phyloP scores from a whole-genome alignment of 2,888 invertebrate species.

The Siphlonurus alternatus region DNA sequence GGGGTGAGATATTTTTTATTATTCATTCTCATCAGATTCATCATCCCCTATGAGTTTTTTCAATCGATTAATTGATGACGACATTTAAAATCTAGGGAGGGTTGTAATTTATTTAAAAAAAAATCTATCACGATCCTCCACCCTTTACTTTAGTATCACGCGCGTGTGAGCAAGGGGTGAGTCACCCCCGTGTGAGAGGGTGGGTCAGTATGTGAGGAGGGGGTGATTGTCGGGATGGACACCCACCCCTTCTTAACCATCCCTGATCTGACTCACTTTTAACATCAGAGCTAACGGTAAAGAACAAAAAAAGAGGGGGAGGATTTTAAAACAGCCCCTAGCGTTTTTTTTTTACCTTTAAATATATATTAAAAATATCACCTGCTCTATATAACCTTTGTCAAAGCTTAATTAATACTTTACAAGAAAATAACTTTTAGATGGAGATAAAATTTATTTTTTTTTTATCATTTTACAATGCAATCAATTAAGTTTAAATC shows the following conservation, averaged over 20 bases:
- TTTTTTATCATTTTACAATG: no score
- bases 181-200: not conserved
- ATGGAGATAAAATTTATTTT: no score
- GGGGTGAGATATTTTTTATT: no score
- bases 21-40: no score
- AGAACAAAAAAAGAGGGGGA: not conserved
- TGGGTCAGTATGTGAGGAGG: not conserved
- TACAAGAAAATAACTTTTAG: no score
- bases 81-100: not conserved
- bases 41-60: not conserved
- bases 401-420: no score
- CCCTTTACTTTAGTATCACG: not conserved
- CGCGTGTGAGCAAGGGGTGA: not conserved
- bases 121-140: no score
- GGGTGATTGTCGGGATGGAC: not conserved
- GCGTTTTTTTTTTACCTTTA: not conserved
- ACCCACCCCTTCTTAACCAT: not conserved
- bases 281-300: not conserved
- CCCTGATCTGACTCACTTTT: not conserved
- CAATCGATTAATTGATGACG: not conserved
- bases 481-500: no score
- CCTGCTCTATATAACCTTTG: no score
- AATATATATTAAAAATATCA: not conserved
- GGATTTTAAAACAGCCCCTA: not conserved
- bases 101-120: not conserved